These are phyloP conservation scores for Cydia splendana DNA, from an alignment of 1,140 invertebrate genomes.

Conservation along the genomic window DNA sequence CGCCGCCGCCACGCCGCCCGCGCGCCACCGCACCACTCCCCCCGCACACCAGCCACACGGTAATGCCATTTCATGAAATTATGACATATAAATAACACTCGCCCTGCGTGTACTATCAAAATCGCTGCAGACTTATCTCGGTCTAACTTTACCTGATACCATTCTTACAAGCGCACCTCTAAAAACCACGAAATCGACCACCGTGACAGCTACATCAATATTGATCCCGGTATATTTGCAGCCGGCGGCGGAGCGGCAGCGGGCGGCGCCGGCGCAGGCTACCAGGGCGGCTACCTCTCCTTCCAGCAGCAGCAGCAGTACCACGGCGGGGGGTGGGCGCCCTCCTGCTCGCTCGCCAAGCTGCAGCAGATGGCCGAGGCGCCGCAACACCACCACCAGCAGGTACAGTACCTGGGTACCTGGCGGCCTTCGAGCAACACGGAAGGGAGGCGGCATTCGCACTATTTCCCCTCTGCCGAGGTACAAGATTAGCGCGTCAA, in stretches of 20 bases:
- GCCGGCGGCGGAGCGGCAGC: slow-evolving; percentile 39
- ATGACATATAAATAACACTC: too few species aligned
- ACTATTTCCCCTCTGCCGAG: too few species aligned
- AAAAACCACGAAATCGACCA: slow-evolving; percentile 37
- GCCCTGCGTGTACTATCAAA: too few species aligned
- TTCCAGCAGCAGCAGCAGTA: slow-evolving; percentile 75
- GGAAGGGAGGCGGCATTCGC: too few species aligned
- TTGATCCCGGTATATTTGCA: neutral
- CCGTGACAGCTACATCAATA: slow-evolving; percentile 43
- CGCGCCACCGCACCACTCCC: too few species aligned
- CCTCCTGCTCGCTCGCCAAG: slow-evolving; percentile 74
- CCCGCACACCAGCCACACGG: too few species aligned
- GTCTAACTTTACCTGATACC: too few species aligned
- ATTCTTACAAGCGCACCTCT: slow-evolving; percentile 43
- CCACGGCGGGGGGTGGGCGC: slow-evolving; percentile 64
- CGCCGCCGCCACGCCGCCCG: too few species aligned
- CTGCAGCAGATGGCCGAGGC: slow-evolving; percentile 78
- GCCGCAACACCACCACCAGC: slow-evolving; percentile 64
- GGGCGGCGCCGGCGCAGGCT: slow-evolving; percentile 46
- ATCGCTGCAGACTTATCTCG: too few species aligned
- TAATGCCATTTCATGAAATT: too few species aligned
- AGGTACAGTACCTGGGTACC: slow-evolving; percentile 34
- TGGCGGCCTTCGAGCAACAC: too few species aligned
- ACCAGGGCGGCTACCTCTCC: slow-evolving; percentile 69
- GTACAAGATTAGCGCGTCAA: too few species aligned